Conservation (phyloP, 2,888 invertebrate species). For the Parochlus steinenii region DNA sequence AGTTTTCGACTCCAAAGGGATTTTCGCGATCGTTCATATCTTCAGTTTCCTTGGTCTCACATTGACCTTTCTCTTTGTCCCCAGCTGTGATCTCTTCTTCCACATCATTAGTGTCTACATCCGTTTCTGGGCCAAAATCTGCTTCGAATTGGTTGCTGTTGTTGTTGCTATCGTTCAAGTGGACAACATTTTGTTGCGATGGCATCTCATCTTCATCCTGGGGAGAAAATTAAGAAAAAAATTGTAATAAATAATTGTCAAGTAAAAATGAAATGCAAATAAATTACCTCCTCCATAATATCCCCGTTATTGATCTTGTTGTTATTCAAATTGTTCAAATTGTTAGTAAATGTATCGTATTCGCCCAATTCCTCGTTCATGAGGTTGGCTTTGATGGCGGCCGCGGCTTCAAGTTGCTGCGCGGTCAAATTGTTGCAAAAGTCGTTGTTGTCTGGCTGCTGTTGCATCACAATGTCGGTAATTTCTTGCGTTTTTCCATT, state of each 20-base stretch:
- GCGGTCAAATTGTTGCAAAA: slow-evolving; percentile 6
- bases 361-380: too few species aligned
- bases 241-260: too few species aligned
- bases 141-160: slow-evolving; percentile 31
- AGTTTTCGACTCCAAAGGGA: not conserved
- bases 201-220: not conserved
- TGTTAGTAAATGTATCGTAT: slow-evolving; percentile 6
- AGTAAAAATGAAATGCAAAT: not conserved
- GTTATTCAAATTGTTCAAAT: slow-evolving; percentile 9
- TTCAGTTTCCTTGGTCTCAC: slow-evolving; percentile 10
- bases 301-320: slow-evolving; percentile 10
- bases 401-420: too few species aligned
- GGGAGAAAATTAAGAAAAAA: too few species aligned
- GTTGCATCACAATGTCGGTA: slow-evolving; percentile 10
- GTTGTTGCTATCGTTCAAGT: slow-evolving; percentile 10
- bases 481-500: slow-evolving; percentile 9
- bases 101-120: slow-evolving; percentile 49
- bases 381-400: too few species aligned
- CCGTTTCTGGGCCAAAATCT: slow-evolving; percentile 60
- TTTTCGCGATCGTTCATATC: slow-evolving; percentile 2
- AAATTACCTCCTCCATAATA: not conserved
- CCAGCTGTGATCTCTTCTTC: slow-evolving; percentile 26
- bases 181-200: not conserved
- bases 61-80: slow-evolving; percentile 18
- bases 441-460: slow-evolving; percentile 2